Base-by-base conservation (phyloP, 1,140 invertebrate species). In the Potamilus streckersoni region DNA sequence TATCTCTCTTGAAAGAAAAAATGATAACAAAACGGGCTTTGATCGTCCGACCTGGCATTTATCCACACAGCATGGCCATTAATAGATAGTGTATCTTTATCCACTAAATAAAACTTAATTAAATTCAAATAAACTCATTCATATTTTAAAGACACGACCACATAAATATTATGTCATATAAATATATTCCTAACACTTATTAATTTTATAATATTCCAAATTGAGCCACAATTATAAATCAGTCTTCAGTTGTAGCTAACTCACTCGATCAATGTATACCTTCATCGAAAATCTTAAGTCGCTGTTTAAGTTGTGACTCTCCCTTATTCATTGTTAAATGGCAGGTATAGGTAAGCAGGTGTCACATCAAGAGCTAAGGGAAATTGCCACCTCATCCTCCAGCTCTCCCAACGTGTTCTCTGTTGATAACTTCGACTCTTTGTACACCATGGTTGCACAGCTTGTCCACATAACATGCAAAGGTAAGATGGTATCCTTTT, bases 391-490 rank as follows among this genome's bases (percentile, higher is more conserved):
- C 5, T 49, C 38, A 6, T 49, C 72, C 27, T 67, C 72, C 12
- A 57, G 59, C 13, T 31, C 55, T n/a, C 31, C 64, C 15, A 61
- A 38, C 55, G 65, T 58, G 2, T 74, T 60, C 23, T 60, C 65
- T 17, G 62, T 72, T 1, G 19, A 72, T 49, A 74, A 74, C 58
- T 74, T 74, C 38, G 55, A 74, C 27, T 67, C 72, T 55, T 56
- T 71, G 60, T 71, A 63, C 19, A 63, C 70, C 31, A 20, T 71
- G 1, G 49, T 71, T 20, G 64, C 62, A 71, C 27, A 38, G 11
- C 31, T 71, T 19, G 70, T 71, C 8, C 59, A 71, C 17, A 56
- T 55, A 19, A 19, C 13, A 20, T 71, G 70, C 15, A 57, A 71
- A 27, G 60, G 70, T 71, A 71, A 71, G n/a, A 49, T 23, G 23